Conservation (phyloP, 2,888 invertebrate genomes). For the Charanyca ferruginea region DNA sequence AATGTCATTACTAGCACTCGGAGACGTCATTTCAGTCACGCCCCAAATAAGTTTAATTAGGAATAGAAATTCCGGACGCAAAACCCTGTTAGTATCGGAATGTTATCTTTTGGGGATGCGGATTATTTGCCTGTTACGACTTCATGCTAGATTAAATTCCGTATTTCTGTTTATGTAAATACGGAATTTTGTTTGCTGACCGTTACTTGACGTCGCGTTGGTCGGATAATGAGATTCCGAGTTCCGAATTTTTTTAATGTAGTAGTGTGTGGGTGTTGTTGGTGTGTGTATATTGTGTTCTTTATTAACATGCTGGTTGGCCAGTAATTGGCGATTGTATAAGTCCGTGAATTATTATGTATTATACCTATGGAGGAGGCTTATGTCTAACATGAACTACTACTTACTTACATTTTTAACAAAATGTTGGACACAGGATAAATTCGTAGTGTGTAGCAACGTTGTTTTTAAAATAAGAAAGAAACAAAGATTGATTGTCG, state of each 20-base stretch:
- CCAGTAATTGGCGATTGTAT: no score
- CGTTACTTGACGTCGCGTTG: conserved; percentile 38
- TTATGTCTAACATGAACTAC: no score
- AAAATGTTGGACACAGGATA: no score
- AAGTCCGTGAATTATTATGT: no score
- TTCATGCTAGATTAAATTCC: conserved; percentile 60
- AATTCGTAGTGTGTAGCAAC: no score
- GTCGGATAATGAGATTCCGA: conserved; percentile 34
- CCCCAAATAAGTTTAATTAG: conserved; percentile 76
- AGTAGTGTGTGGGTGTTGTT: background rate
- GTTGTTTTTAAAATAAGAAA: no score
- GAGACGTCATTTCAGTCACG: conserved; percentile 72
- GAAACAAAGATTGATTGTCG: no score
- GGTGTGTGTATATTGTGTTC: background rate
- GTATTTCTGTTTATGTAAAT: conserved; percentile 57
- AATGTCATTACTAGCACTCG: conserved; percentile 67
- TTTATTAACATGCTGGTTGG: no score
- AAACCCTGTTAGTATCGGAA: conserved; percentile 54
- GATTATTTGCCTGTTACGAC: conserved; percentile 43
- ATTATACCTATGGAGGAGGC: no score
- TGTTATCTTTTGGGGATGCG: conserved; percentile 51
- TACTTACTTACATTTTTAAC: no score
- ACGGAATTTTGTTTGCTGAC: conserved; percentile 43
- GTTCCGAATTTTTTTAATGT: conserved; percentile 15
- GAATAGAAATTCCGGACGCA: conserved; percentile 69